phyloP scores from a whole-genome alignment of 2,113 vertebrate genomes.

The Varanus salvator region DNA sequence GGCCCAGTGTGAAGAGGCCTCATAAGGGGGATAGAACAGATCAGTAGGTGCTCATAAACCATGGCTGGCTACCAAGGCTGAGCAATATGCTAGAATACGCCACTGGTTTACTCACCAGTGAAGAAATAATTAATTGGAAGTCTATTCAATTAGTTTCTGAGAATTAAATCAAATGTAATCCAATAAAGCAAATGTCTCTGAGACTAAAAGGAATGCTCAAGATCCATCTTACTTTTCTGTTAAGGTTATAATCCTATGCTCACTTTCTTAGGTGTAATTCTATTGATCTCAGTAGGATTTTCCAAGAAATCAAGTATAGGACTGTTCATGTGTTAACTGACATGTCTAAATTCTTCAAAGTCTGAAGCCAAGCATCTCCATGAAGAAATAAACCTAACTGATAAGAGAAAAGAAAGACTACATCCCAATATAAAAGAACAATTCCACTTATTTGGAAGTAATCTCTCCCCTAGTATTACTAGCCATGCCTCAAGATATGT shows the following conservation, averaged over 20 bases:
- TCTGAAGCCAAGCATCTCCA: not conserved
- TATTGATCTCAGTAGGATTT: not conserved
- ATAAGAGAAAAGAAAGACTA: not conserved
- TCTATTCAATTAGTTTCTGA: not conserved
- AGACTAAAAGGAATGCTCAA: not conserved
- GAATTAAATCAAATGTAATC: not conserved
- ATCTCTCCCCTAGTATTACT: constrained; percentile 1
- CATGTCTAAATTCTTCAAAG: not conserved
- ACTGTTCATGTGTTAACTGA: not conserved
- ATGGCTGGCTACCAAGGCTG: not conserved
- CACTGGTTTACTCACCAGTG: not conserved
- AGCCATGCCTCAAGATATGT: not conserved
- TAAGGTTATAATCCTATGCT: not conserved
- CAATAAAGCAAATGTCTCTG: not conserved
- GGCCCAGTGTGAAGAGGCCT: not conserved
- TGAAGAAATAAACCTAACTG: not conserved
- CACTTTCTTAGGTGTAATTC: not conserved
- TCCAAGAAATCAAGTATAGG: not conserved
- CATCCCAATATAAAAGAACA: not conserved
- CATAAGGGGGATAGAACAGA: not conserved
- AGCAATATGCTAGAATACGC: not conserved
- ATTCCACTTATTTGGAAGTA: constrained; percentile 1
- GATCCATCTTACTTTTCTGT: not conserved
- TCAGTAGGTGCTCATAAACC: not conserved
- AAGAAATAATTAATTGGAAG: not conserved